These are phyloP conservation scores for Eudasyphora cyanicolor DNA, from an alignment of 2,888 invertebrate genomes.

Conservation along the genomic window DNA sequence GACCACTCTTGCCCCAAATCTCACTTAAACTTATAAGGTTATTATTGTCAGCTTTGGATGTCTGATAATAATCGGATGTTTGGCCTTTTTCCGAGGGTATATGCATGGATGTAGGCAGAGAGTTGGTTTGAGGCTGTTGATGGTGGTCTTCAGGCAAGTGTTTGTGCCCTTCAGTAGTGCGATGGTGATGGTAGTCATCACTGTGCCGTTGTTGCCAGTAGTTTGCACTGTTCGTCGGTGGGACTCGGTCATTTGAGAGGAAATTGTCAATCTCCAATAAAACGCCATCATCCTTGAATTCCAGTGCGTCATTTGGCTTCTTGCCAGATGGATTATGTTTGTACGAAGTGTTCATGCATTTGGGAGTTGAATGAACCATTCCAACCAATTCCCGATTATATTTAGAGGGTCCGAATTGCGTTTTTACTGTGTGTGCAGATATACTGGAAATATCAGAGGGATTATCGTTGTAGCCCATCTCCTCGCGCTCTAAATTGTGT, in stretches of 20 bases:
- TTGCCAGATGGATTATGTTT: constrained; percentile 18
- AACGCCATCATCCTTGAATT: constrained; percentile 65
- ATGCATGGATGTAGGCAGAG: constrained; percentile 70
- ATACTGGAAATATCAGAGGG: constrained; percentile 77
- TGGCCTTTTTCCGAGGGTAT: constrained; percentile 44
- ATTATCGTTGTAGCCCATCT: constrained; percentile 54
- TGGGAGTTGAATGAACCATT: constrained; percentile 77
- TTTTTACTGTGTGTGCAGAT: constrained; percentile 74
- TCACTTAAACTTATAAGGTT: constrained; percentile 78
- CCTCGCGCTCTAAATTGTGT: constrained; percentile 70
- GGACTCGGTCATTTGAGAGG: constrained; percentile 68
- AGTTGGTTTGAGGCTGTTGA: constrained; percentile 62
- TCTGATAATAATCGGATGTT: constrained; percentile 39
- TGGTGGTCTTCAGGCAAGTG: background rate
- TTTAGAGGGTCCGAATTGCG: constrained; percentile 54
- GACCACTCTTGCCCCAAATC: constrained; percentile 78
- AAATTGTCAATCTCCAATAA: constrained; percentile 78
- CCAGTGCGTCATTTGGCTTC: background rate
- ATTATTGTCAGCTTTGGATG: constrained; percentile 65
- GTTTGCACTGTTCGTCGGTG: constrained; percentile 62
- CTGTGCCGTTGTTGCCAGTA: constrained; percentile 67
- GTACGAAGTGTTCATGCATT: constrained; percentile 63
- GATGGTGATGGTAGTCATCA: constrained; percentile 69
- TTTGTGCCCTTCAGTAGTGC: constrained; percentile 36
- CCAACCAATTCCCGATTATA: constrained; percentile 59